Conservation (phyloP, 2,888 invertebrate genomes). For the Andrena camellia region DNA sequence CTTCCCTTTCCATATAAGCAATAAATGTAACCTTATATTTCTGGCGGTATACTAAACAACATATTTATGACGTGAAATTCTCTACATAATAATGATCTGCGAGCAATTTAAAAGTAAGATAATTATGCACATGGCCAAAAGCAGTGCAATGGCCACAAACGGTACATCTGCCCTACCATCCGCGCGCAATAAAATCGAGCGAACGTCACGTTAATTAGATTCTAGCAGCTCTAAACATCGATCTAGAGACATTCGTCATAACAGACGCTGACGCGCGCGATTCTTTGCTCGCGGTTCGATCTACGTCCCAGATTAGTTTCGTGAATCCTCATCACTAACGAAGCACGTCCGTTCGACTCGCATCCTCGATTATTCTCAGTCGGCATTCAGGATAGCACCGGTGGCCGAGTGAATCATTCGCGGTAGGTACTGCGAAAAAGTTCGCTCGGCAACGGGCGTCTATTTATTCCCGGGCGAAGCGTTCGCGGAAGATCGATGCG, state of each 20-base stretch:
- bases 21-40: too few relatives aligned
- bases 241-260: background rate
- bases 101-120: too few relatives aligned
- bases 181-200: too few relatives aligned
- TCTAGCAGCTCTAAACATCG: background rate
- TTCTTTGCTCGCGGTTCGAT: slow-evolving; percentile 3
- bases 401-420: too few relatives aligned
- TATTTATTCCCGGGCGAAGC: slow-evolving; percentile 7
- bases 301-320: slow-evolving; percentile 6
- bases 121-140: too few relatives aligned
- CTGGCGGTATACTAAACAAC: too few relatives aligned
- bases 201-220: background rate
- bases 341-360: slow-evolving; percentile 13
- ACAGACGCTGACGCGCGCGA: background rate
- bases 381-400: background rate
- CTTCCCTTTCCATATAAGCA: too few relatives aligned
- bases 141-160: too few relatives aligned
- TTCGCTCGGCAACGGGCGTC: background rate
- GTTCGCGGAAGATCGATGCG: slow-evolving; percentile 21
- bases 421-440: background rate
- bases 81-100: too few relatives aligned
- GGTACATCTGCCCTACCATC: too few relatives aligned
- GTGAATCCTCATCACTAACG: slow-evolving; percentile 29
- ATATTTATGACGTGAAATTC: too few relatives aligned
- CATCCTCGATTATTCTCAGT: slow-evolving; percentile 28